phyloP scores from a whole-genome alignment of 2,113 vertebrate species.

The Chlorodrepanis virens region DNA sequence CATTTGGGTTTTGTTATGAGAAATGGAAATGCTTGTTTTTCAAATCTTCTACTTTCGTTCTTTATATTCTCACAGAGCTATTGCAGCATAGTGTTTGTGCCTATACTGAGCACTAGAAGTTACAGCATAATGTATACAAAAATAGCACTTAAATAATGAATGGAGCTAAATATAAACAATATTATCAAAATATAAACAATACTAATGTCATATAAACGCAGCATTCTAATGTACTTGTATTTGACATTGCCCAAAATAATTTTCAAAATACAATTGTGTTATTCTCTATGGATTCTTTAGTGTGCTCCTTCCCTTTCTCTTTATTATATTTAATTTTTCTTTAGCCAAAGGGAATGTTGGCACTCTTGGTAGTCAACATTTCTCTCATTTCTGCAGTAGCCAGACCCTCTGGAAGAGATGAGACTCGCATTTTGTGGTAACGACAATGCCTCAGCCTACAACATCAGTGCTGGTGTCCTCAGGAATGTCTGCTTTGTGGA shows the following conservation, averaged over 20 bases:
- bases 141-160: neutral
- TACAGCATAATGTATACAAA: neutral
- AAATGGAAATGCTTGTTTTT: neutral
- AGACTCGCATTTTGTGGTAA: constrained; percentile 89
- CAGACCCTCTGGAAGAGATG: constrained; percentile 66
- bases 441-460: constrained; percentile 79
- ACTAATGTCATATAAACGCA: neutral
- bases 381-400: constrained; percentile 9
- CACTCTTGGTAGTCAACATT: neutral
- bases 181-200: neutral
- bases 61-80: neutral
- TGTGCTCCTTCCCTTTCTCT: neutral
- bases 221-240: neutral
- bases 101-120: neutral
- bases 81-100: neutral
- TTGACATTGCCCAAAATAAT: neutral
- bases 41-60: neutral
- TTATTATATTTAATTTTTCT: neutral
- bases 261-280: neutral
- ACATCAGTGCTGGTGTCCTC: constrained; percentile 81
- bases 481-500: constrained; percentile 96
- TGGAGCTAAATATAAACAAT: neutral
- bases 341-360: neutral
- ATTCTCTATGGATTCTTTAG: neutral
- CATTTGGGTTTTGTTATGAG: neutral